Percentiles rank a stretch among this genome's conserved stretches.
Conservation (phyloP, 2,888 invertebrate genomes). For the Cryptocephalus moraei region DNA sequence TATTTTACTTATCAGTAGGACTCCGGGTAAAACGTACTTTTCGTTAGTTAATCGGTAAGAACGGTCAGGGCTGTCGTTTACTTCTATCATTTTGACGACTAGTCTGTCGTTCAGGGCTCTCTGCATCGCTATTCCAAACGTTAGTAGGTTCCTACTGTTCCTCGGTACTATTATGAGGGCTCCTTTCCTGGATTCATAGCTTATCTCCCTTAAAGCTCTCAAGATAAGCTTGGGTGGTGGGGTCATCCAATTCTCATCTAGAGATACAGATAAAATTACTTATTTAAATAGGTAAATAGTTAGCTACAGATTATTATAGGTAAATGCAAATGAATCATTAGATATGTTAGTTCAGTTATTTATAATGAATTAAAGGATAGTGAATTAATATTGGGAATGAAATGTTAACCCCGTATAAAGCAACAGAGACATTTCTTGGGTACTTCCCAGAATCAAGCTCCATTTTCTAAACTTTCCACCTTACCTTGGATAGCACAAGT, state of each 20-base stretch:
- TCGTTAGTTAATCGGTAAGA: constrained; percentile 15
- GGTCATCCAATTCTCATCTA: constrained; percentile 28
- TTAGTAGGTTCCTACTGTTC: constrained; percentile 68
- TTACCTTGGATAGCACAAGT: constrained; percentile 63
- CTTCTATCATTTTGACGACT: constrained; percentile 44
- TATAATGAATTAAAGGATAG: no score
- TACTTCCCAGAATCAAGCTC: no score
- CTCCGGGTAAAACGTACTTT: constrained; percentile 43
- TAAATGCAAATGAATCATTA: no score
- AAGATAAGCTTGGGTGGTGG: constrained; percentile 28
- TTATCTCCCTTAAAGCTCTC: constrained; percentile 30
- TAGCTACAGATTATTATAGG: no score
- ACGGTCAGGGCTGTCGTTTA: constrained; percentile 60
- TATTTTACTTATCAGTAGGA: constrained; percentile 49
- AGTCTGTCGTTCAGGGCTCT: constrained; percentile 54
- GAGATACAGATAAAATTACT: not conserved
- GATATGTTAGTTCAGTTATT: no score
- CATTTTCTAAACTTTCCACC: not conserved
- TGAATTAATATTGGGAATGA: no score
- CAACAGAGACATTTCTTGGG: no score
- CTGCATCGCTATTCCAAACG: constrained; percentile 74
- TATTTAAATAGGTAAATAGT: not conserved
- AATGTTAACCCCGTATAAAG: no score
- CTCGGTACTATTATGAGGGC: constrained; percentile 65
- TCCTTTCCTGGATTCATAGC: constrained; percentile 42